Percentiles rank a stretch among this genome's conserved stretches.
Evolutionary conservation across 1,140 invertebrate genomes (phyloP).

Genomic region (Aphelenchoides fujianensis): DNA sequence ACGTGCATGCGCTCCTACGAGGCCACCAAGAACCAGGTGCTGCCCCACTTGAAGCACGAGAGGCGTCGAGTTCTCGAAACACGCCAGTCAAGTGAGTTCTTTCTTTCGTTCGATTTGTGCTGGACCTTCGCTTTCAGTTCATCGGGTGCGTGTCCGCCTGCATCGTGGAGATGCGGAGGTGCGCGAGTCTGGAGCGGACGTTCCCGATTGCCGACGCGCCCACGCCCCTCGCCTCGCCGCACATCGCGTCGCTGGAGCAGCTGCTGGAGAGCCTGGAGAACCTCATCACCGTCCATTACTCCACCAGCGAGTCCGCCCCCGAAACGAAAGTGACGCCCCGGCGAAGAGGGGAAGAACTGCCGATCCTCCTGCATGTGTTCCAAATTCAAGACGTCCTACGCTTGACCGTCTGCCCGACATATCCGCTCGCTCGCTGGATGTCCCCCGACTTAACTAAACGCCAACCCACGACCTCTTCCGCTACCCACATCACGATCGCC

Average conservation of each 20-base stretch:
- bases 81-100: slow-evolving; percentile 26
- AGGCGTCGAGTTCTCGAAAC: slow-evolving; percentile 51
- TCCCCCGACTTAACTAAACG: background rate
- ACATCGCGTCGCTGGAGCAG: slow-evolving; percentile 49
- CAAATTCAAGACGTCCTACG: slow-evolving; percentile 61
- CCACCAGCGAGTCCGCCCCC: slow-evolving; percentile 55
- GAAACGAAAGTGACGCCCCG: slow-evolving; percentile 55
- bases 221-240: background rate
- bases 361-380: slow-evolving; percentile 59
- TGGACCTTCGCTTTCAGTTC: slow-evolving; percentile 54
- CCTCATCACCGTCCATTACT: slow-evolving; percentile 61
- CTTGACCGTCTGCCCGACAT: slow-evolving; percentile 30
- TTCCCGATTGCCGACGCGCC: slow-evolving; percentile 33
- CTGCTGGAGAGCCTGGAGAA: slow-evolving; percentile 61
- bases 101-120: background rate
- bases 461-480: background rate
- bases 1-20: slow-evolving; percentile 58
- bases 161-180: slow-evolving; percentile 58
- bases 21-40: slow-evolving; percentile 56
- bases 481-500: background rate
- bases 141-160: slow-evolving; percentile 58
- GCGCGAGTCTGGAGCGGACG: slow-evolving; percentile 52
- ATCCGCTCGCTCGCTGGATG: background rate
- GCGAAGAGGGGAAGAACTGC: slow-evolving; percentile 51
- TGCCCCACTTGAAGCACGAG: slow-evolving; percentile 59